These are phyloP conservation scores for Xiphias gladius DNA, from an alignment of 2,113 vertebrate genomes.

Conservation along the genomic window DNA sequence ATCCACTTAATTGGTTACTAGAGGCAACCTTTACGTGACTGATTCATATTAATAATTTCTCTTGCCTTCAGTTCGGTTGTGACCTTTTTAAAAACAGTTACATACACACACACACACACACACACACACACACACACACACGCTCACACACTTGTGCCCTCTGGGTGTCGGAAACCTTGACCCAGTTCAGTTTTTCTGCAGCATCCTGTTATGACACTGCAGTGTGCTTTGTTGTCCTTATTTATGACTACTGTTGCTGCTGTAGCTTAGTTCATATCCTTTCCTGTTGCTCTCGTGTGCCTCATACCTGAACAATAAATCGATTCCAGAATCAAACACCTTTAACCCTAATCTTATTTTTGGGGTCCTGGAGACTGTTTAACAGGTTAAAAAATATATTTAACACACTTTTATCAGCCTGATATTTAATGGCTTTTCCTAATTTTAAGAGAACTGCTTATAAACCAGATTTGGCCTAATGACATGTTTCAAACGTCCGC, in stretches of 20 bases:
- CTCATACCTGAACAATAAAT: slow-evolving; percentile 27
- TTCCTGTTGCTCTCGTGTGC: background rate
- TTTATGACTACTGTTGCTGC: slow-evolving; percentile 25
- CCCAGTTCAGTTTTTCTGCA: slow-evolving; percentile 54
- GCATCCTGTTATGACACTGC: slow-evolving; percentile 5
- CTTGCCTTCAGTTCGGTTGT: slow-evolving; percentile 33
- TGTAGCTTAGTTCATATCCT: slow-evolving; percentile 20
- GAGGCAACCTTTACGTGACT: slow-evolving; percentile 62
- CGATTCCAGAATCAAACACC: background rate
- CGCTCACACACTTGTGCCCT: slow-evolving; percentile 37
- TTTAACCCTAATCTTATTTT: slow-evolving; percentile 1
- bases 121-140: no score
- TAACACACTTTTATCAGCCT: background rate
- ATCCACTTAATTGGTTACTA: slow-evolving; percentile 64
- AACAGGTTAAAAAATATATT: background rate
- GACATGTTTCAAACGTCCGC: background rate
- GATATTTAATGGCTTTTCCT: background rate
- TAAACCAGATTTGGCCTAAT: background rate
- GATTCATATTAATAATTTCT: slow-evolving; percentile 72
- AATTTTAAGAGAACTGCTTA: background rate
- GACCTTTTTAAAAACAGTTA: slow-evolving; percentile 57
- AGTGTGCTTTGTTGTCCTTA: slow-evolving; percentile 6
- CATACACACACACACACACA: slow-evolving; percentile 23
- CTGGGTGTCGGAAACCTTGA: slow-evolving; percentile 75
- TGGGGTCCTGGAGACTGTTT: background rate